Conservation (phyloP, 2,888 invertebrate genomes). For the Drosophila kuntzei region DNA sequence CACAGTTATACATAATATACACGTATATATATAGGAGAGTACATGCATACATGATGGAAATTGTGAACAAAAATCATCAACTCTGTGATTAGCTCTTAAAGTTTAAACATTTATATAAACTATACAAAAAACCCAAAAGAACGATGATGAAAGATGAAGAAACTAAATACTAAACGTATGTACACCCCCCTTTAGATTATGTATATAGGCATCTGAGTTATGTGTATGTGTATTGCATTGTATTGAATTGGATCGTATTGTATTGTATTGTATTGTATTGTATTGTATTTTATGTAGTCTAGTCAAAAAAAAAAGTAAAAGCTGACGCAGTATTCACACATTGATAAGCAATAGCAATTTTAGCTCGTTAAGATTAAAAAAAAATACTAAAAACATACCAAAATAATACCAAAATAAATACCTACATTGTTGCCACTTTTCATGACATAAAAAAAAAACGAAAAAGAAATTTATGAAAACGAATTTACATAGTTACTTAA, state of each 20-base stretch:
- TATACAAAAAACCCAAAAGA: constrained; percentile 20
- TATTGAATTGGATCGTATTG: constrained; percentile 25
- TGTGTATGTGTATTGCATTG: constrained; percentile 36
- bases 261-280: constrained; percentile 35
- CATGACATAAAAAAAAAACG: constrained; percentile 10
- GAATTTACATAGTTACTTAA: constrained; percentile 76
- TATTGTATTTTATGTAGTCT: constrained; percentile 62
- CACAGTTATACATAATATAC: constrained; percentile 58
- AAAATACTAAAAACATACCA: constrained; percentile 1
- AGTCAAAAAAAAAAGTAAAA: constrained; percentile 24
- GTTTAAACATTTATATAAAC: constrained; percentile 62
- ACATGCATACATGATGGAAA: constrained; percentile 67
- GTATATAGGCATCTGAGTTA: constrained; percentile 29
- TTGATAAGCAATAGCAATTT: constrained; percentile 67
- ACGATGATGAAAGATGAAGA: constrained; percentile 9
- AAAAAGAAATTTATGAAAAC: constrained; percentile 54
- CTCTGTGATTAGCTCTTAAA: constrained; percentile 84
- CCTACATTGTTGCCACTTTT: constrained; percentile 45
- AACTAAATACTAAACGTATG: constrained; percentile 25
- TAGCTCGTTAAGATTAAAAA: constrained; percentile 59
- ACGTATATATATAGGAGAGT: constrained; percentile 24
- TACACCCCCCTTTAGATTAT: constrained; percentile 27
- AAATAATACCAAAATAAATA: constrained; percentile 15
- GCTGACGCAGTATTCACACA: constrained; percentile 50
- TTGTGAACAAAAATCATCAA: constrained; percentile 80